Conservation (phyloP, 2,797 vertebrate species). For the Champsocephalus esox region DNA sequence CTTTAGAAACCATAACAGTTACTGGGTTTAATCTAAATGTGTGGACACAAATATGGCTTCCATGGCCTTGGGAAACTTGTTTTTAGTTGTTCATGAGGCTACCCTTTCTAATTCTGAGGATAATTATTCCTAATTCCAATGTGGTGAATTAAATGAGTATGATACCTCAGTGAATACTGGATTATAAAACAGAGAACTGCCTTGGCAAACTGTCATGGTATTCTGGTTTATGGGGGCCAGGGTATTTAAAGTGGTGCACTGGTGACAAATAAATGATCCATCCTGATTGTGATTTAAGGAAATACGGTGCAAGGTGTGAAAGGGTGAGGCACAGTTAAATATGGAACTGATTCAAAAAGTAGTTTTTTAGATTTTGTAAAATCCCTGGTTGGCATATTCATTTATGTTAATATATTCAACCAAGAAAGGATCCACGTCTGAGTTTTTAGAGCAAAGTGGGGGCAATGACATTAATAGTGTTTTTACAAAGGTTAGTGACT, state of each 20-base stretch:
- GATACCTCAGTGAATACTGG: neutral
- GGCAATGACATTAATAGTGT: neutral
- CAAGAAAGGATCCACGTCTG: constrained; percentile 9
- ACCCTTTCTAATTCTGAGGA: neutral
- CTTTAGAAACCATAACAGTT: neutral
- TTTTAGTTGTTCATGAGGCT: neutral
- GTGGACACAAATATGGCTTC: neutral
- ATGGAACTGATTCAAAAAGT: constrained; percentile 69
- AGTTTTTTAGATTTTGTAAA: constrained; percentile 77
- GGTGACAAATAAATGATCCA: constrained; percentile 38
- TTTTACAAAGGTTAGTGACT: neutral
- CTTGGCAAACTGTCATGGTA: neutral
- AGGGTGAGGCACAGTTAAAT: constrained; percentile 69
- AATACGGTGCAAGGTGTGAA: constrained; percentile 54
- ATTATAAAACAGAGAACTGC: neutral
- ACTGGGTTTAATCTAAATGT: neutral
- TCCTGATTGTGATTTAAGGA: constrained; percentile 39
- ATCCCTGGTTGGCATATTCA: constrained; percentile 73
- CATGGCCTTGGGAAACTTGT: neutral
- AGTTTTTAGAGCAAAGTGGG: constrained; percentile 4
- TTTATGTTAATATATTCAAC: constrained; percentile 37
- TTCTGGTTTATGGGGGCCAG: constrained; percentile 31
- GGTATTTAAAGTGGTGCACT: constrained; percentile 39
- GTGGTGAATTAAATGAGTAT: neutral
- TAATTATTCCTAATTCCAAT: neutral